These are phyloP conservation scores for Drosophila aff. DNA, from an alignment of 1,140 invertebrate genomes.

Conservation along the genomic window DNA sequence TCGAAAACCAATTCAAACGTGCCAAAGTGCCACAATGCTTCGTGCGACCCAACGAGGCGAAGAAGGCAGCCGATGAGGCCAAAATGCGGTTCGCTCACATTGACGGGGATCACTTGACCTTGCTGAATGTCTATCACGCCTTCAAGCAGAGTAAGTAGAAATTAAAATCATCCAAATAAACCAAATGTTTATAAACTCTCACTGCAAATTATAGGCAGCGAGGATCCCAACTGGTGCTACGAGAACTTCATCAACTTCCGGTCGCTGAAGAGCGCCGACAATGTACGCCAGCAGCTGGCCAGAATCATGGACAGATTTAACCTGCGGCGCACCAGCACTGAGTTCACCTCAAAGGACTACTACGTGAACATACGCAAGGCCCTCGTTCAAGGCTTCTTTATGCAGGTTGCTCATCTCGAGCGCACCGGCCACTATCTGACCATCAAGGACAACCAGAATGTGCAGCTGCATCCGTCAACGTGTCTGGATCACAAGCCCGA, in stretches of 20 bases:
- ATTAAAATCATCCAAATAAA: no score
- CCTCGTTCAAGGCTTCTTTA: conserved; percentile 98
- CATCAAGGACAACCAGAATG: conserved; percentile 99
- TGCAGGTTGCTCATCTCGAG: conserved; percentile 99
- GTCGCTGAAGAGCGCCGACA: conserved; percentile 95
- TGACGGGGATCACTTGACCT: conserved; percentile 99
- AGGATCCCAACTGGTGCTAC: conserved; percentile 95
- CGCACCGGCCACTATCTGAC: conserved; percentile 98
- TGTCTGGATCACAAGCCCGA: conserved; percentile 99
- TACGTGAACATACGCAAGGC: conserved; percentile 99
- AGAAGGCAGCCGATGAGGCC: conserved; percentile 99
- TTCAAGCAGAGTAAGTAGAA: conserved; percentile 98
- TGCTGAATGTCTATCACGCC: conserved; percentile 99
- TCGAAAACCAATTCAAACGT: conserved; percentile 72
- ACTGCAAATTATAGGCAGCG: conserved; percentile 85
- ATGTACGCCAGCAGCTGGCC: conserved; percentile 89
- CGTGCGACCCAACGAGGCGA: conserved; percentile 99
- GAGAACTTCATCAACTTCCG: conserved; percentile 99
- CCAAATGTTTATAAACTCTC: background rate
- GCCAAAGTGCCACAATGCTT: conserved; percentile 99
- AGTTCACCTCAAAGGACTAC: conserved; percentile 99
- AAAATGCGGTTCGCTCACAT: conserved; percentile 99
- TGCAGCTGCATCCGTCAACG: conserved; percentile 99
- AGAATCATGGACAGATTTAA: conserved; percentile 93
- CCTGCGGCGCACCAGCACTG: conserved; percentile 97